A percentile compares a stretch with the other conserved stretches of the same genome.
These are phyloP conservation scores for Nerophis ophidion DNA, from an alignment of 2,113 vertebrate genomes.

Conservation along the genomic window DNA sequence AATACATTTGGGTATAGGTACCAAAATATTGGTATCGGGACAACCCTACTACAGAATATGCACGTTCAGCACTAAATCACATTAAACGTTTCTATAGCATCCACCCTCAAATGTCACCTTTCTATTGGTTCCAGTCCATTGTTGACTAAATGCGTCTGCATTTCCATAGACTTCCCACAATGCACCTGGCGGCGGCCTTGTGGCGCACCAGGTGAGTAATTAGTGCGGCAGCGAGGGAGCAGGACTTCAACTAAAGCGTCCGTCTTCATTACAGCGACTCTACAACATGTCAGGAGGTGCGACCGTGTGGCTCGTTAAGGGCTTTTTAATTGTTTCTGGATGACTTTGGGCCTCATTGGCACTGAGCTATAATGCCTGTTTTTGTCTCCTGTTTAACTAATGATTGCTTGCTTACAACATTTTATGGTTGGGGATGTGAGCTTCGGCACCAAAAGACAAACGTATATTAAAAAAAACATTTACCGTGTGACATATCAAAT, in stretches of 20 bases:
- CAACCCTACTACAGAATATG: no score
- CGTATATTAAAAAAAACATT: no score
- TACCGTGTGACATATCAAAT: no score
- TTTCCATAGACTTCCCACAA: not conserved
- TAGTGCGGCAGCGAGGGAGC: not conserved
- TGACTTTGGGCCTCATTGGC: not conserved
- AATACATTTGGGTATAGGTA: no score
- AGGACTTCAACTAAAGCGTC: not conserved
- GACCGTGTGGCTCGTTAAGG: conserved; percentile 4
- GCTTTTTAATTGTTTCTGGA: conserved; percentile 4
- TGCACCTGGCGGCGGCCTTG: not conserved
- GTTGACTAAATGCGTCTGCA: no score
- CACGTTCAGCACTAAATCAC: no score
- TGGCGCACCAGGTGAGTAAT: conserved; percentile 4
- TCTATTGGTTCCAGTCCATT: no score
- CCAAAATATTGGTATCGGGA: no score
- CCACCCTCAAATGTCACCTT: no score
- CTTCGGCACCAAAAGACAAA: no score
- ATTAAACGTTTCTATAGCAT: no score
- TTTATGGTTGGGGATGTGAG: not conserved
- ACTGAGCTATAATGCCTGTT: not conserved
- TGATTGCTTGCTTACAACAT: not conserved
- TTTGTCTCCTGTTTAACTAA: not conserved
- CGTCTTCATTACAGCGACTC: not conserved
- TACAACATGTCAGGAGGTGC: not conserved